Conservation (phyloP, 2,113 vertebrate genomes). For the Lucifuga dentata region DNA sequence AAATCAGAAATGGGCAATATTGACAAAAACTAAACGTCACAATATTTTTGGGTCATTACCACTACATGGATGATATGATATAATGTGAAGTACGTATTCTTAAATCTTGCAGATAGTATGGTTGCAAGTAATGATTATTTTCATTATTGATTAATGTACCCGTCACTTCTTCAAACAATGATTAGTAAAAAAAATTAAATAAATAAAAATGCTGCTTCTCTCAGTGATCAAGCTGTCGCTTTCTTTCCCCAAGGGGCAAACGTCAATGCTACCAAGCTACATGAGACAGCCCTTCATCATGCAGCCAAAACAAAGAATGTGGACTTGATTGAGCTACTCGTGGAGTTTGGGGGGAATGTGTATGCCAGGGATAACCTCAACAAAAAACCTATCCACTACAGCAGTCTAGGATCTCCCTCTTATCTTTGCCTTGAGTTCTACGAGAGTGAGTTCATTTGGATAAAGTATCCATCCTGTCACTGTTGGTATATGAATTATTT, state of each 20-base stretch:
- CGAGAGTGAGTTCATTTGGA: constrained; percentile 84
- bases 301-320: constrained; percentile 89
- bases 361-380: constrained; percentile 90
- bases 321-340: constrained; percentile 89
- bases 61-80: too few relatives aligned
- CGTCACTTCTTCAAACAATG: too few relatives aligned
- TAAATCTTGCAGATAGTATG: neutral
- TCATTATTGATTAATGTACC: neutral
- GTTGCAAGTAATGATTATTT: neutral
- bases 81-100: too few relatives aligned
- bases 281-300: constrained; percentile 93
- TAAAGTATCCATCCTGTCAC: neutral
- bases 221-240: neutral
- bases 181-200: too few relatives aligned
- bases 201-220: neutral
- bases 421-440: constrained; percentile 88
- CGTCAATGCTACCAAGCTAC: constrained; percentile 93
- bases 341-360: constrained; percentile 92
- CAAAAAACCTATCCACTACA: constrained; percentile 89
- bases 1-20: neutral
- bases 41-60: too few relatives aligned
- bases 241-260: constrained; percentile 86
- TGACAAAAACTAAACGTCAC: too few relatives aligned
- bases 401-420: constrained; percentile 81
- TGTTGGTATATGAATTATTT: neutral